phyloP scores from a whole-genome alignment of 2,113 vertebrate genomes.

The Onychorhynchus coronatus region DNA sequence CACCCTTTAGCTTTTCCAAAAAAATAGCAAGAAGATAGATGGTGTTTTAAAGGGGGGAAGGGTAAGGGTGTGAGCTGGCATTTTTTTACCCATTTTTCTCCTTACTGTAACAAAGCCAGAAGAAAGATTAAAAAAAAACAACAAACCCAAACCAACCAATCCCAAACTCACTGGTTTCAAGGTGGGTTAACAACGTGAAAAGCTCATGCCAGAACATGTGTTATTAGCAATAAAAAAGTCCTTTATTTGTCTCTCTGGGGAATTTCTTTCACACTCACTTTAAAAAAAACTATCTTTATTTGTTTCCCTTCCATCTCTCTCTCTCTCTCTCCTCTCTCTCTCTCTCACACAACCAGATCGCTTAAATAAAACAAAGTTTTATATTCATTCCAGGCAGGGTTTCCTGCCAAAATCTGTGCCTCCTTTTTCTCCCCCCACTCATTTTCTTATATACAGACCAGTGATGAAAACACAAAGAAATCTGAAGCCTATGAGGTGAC shows the following conservation, averaged over 20 bases:
- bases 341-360: slow-evolving; percentile 18
- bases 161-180: not conserved
- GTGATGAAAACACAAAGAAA: slow-evolving; percentile 55
- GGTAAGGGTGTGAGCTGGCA: too few relatives aligned
- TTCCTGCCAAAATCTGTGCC: slow-evolving; percentile 44
- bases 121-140: not conserved
- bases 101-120: not conserved
- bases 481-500: slow-evolving; percentile 56
- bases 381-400: slow-evolving; percentile 60
- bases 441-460: slow-evolving; percentile 33
- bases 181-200: slow-evolving; percentile 34
- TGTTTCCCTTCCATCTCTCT: slow-evolving; percentile 33
- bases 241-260: slow-evolving; percentile 57
- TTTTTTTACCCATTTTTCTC: not conserved
- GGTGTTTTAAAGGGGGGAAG: not conserved
- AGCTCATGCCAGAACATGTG: slow-evolving; percentile 47
- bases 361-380: slow-evolving; percentile 61
- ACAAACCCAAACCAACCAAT: not conserved
- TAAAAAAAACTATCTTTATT: slow-evolving; percentile 28
- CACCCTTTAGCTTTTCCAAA: not conserved
- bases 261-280: slow-evolving; percentile 61
- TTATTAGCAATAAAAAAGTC: slow-evolving; percentile 51
- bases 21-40: not conserved
- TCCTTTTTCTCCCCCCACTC: not conserved
- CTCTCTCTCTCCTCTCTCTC: not conserved